Evolutionary conservation across 2,113 vertebrate genomes (phyloP).

Genomic region (Phasianus colchicus): DNA sequence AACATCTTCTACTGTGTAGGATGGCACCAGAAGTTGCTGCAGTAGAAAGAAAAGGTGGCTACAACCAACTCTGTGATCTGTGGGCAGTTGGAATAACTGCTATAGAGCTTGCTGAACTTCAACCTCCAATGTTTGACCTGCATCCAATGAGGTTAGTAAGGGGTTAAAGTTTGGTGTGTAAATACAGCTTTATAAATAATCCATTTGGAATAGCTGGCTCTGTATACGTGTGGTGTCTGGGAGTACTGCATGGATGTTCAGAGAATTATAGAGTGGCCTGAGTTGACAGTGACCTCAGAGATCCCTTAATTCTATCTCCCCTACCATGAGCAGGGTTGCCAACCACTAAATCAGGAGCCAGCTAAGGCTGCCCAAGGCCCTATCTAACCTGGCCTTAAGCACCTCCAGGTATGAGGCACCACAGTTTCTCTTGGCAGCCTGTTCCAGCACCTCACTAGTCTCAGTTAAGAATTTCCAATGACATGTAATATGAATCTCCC

Average conservation of each 20-base stretch:
- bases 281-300: too few relatives aligned
- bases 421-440: too few relatives aligned
- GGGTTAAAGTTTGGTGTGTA: not conserved
- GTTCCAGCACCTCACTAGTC: too few relatives aligned
- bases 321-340: too few relatives aligned
- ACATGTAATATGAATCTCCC: too few relatives aligned
- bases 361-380: too few relatives aligned
- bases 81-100: slow-evolving; percentile 99
- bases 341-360: too few relatives aligned
- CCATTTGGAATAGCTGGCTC: not conserved
- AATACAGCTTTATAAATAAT: not conserved
- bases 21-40: slow-evolving; percentile 99
- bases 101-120: slow-evolving; percentile 96
- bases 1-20: slow-evolving; percentile 74
- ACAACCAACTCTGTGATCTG: slow-evolving; percentile 98
- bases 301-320: too few relatives aligned
- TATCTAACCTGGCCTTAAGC: too few relatives aligned
- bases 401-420: too few relatives aligned
- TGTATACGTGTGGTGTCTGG: not conserved
- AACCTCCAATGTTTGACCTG: slow-evolving; percentile 98
- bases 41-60: slow-evolving; percentile 98
- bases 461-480: too few relatives aligned
- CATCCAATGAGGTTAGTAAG: slow-evolving; percentile 94
- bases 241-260: not conserved
- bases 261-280: too few relatives aligned